phyloP scores from a whole-genome alignment of 2,888 invertebrate species.

The Leptopilina drosophilae region DNA sequence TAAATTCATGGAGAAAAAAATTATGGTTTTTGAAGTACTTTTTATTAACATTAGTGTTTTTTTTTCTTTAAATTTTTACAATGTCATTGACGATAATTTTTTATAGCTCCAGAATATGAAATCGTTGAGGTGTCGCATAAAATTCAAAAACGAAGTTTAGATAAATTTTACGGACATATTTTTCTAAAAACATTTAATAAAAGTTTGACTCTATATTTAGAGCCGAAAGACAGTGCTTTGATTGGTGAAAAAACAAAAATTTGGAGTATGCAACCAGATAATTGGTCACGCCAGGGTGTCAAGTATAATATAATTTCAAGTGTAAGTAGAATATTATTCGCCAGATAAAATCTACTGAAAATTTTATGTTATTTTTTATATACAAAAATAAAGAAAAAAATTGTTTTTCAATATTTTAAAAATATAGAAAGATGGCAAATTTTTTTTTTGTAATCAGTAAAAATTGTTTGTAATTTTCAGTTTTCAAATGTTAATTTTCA shows the following conservation, averaged over 20 bases:
- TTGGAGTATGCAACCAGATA: conserved; percentile 61
- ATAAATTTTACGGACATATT: conserved; percentile 42
- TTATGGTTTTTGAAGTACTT: too few relatives aligned
- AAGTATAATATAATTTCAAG: conserved; percentile 56
- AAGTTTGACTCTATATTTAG: conserved; percentile 63
- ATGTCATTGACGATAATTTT: neutral
- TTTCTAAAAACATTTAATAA: conserved; percentile 60
- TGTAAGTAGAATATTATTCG: conserved; percentile 50
- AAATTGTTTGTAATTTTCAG: neutral
- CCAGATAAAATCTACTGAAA: too few relatives aligned
- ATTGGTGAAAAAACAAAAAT: conserved; percentile 63
- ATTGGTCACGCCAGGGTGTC: conserved; percentile 55
- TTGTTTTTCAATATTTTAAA: too few relatives aligned
- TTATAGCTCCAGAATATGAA: conserved; percentile 68
- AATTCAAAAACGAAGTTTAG: conserved; percentile 34
- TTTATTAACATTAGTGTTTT: too few relatives aligned
- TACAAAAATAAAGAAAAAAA: too few relatives aligned
- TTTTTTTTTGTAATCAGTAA: too few relatives aligned
- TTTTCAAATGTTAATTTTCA: neutral
- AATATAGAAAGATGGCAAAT: too few relatives aligned
- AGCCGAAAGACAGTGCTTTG: conserved; percentile 65
- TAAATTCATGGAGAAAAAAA: too few relatives aligned
- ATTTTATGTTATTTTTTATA: too few relatives aligned
- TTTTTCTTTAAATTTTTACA: too few relatives aligned
- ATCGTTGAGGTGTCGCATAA: conserved; percentile 62